phyloP scores from a whole-genome alignment of 37 sponge, comb jelly and placozoan species.

The Spongilla lacustris region DNA sequence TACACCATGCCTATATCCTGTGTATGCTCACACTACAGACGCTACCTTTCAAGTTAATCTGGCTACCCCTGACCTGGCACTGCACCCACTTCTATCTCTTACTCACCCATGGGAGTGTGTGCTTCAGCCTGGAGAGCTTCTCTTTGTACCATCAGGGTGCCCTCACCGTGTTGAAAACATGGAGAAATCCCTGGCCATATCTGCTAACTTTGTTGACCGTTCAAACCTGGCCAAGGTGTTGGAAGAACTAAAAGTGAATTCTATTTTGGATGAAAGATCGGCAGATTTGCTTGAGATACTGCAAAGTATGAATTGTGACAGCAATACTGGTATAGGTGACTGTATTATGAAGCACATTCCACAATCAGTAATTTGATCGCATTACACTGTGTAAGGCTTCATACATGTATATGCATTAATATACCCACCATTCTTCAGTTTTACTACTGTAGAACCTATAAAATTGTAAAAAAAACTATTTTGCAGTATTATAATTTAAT shows the following conservation, averaged over 20 bases:
- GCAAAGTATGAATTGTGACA: slow-evolving; percentile 8
- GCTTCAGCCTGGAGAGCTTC: slow-evolving; percentile 76
- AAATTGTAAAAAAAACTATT: too few relatives aligned
- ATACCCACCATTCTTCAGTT: too few relatives aligned
- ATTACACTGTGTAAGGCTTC: too few relatives aligned
- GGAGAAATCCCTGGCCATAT: slow-evolving; percentile 74
- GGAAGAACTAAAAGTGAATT: slow-evolving; percentile 50
- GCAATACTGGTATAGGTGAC: too few relatives aligned
- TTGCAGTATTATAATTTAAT: too few relatives aligned
- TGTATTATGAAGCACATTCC: too few relatives aligned
- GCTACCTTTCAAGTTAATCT: slow-evolving; percentile 60
- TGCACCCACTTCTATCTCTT: slow-evolving; percentile 61
- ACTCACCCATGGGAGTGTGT: slow-evolving; percentile 62
- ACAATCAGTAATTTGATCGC: too few relatives aligned
- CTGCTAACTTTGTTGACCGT: slow-evolving; percentile 76
- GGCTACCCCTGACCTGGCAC: slow-evolving; percentile 8
- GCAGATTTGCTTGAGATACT: slow-evolving; percentile 38
- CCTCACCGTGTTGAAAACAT: slow-evolving; percentile 84
- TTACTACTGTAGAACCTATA: too few relatives aligned
- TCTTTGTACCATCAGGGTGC: slow-evolving; percentile 83
- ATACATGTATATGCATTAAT: too few relatives aligned
- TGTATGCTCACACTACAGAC: slow-evolving; percentile 53
- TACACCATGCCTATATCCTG: slow-evolving; percentile 57
- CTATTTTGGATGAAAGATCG: slow-evolving; percentile 47
- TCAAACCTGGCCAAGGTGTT: slow-evolving; percentile 59